A percentile compares a stretch with the other conserved stretches of the same genome.
Evolutionary conservation across 2,888 invertebrate species (phyloP).

Genomic region (Yponomeuta cagnagella): DNA sequence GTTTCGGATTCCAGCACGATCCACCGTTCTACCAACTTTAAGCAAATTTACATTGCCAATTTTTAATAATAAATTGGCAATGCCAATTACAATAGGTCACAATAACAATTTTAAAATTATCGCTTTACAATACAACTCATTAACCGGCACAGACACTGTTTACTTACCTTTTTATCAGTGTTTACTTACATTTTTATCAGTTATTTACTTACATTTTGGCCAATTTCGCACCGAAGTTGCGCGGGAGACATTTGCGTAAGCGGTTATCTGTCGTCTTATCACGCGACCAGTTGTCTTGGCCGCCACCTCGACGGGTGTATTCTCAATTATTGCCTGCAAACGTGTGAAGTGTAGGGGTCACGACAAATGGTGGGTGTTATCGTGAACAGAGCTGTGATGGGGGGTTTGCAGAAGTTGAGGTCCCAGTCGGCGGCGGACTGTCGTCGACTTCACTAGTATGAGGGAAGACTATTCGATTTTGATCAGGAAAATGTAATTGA

Average conservation of each 20-base stretch:
- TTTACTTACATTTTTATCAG: conserved; percentile 46
- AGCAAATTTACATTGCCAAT: neutral
- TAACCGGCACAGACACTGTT: neutral
- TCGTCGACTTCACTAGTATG: conserved; percentile 52
- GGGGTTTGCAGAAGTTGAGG: conserved; percentile 35
- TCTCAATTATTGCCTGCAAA: neutral
- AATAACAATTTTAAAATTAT: neutral
- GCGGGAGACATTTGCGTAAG: conserved; percentile 69
- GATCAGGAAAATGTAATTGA: neutral
- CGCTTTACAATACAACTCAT: neutral
- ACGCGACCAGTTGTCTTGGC: conserved; percentile 33
- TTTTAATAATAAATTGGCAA: neutral
- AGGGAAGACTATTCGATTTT: conserved; percentile 27
- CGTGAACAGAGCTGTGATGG: conserved; percentile 52
- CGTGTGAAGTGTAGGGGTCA: conserved; percentile 28
- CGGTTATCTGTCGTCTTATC: conserved; percentile 36
- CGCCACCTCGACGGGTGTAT: conserved; percentile 17
- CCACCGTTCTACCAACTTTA: too few species aligned
- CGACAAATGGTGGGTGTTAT: conserved; percentile 39
- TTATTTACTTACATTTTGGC: conserved; percentile 51
- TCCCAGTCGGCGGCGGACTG: conserved; percentile 66
- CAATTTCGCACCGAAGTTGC: conserved; percentile 39
- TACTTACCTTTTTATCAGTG: conserved; percentile 24
- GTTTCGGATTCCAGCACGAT: too few species aligned
- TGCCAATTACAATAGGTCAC: neutral